Evolutionary conservation across 2,888 invertebrate genomes (phyloP).

Genomic region (Zaprionus bogoriensis): DNA sequence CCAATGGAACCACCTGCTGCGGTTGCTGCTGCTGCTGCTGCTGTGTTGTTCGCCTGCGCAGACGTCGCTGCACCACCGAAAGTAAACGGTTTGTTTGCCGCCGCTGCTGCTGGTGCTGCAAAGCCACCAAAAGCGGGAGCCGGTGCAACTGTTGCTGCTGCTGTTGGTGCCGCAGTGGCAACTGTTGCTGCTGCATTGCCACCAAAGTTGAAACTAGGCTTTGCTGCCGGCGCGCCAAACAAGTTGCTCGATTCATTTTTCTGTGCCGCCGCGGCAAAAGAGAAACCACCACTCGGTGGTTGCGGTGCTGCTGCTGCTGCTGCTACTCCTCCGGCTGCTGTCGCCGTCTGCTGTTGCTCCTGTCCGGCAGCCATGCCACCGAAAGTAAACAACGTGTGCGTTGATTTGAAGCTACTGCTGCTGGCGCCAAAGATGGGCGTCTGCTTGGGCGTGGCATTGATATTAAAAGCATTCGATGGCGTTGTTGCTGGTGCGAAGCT

Average conservation of each 20-base stretch:
- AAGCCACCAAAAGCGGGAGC: constrained; percentile 37
- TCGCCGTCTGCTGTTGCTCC: constrained; percentile 31
- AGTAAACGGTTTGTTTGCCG: constrained; percentile 14
- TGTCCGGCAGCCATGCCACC: constrained; percentile 24
- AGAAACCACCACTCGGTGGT: constrained; percentile 46
- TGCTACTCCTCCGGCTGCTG: constrained; percentile 2
- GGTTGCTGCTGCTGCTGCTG: constrained; percentile 28
- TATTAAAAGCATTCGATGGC: neutral
- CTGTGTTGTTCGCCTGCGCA: constrained; percentile 16
- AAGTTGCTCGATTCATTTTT: constrained; percentile 37
- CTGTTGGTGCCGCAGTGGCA: constrained; percentile 12
- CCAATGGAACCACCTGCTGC: constrained; percentile 16
- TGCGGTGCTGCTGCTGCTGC: constrained; percentile 1
- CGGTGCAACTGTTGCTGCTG: constrained; percentile 1
- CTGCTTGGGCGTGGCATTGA: constrained; percentile 2
- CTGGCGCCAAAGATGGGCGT: constrained; percentile 28
- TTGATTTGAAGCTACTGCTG: constrained; percentile 3
- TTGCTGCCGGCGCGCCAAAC: constrained; percentile 44
- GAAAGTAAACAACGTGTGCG: constrained; percentile 40
- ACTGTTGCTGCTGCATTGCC: constrained; percentile 17
- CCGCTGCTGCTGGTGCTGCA: constrained; percentile 5
- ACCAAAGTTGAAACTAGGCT: constrained; percentile 55
- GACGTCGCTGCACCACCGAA: constrained; percentile 47
- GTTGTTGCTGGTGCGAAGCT: neutral
- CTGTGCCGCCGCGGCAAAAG: constrained; percentile 35